These are phyloP conservation scores for Galbula dea DNA, from an alignment of 2,113 vertebrate genomes.

Conservation along the genomic window DNA sequence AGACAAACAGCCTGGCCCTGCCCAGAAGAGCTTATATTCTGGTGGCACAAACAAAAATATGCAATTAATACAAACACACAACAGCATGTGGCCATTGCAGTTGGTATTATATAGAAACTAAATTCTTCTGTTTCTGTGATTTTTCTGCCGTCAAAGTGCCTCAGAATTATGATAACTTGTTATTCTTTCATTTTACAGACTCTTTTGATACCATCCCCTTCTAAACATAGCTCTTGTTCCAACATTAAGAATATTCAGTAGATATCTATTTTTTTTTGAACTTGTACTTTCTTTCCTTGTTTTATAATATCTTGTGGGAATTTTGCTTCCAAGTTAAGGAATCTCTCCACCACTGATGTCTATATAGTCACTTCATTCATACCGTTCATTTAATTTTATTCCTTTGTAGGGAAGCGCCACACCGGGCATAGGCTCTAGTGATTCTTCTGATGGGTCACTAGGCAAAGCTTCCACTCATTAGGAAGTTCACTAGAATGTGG, in stretches of 20 bases:
- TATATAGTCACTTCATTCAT: background rate
- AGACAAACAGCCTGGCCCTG: conserved; percentile 4
- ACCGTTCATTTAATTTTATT: background rate
- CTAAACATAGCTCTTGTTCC: background rate
- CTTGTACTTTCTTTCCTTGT: background rate
- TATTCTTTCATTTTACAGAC: background rate
- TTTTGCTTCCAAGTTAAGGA: background rate
- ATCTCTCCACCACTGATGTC: background rate
- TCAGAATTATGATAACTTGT: background rate
- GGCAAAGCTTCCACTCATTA: background rate
- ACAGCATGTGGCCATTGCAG: background rate
- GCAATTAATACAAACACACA: conserved; percentile 10
- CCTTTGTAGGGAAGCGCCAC: background rate
- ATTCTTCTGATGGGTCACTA: background rate
- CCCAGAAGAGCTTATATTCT: background rate
- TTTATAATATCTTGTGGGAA: background rate
- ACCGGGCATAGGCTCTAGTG: background rate
- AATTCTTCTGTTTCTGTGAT: background rate
- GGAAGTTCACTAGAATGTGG: background rate
- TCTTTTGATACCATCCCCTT: background rate
- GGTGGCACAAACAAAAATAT: background rate
- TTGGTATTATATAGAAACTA: background rate
- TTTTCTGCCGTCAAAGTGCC: background rate
- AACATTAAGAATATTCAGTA: background rate
- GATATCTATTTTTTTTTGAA: background rate